Percentiles rank a stretch among this genome's conserved stretches.
These are phyloP conservation scores for Malurus melanocephalus DNA, from an alignment of 2,113 vertebrate species.

Conservation along the genomic window DNA sequence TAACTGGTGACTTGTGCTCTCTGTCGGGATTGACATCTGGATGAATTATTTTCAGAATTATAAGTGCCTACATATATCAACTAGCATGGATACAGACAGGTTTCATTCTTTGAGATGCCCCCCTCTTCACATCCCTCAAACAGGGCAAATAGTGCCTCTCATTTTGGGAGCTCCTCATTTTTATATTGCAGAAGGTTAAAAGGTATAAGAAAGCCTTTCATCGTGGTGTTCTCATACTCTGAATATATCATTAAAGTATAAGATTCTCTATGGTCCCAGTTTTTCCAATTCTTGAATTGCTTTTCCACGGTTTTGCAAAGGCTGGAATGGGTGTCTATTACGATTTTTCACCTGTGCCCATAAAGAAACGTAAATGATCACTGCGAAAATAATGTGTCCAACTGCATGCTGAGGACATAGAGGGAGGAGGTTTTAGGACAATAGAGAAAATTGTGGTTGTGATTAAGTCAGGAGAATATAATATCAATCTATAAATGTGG, in stretches of 20 bases:
- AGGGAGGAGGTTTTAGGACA: background rate
- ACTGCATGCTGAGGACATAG: background rate
- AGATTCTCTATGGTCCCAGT: background rate
- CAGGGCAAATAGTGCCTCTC: background rate
- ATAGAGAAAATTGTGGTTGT: background rate
- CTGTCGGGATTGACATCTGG: background rate
- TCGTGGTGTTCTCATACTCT: background rate
- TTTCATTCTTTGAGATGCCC: background rate
- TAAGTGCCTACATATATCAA: background rate
- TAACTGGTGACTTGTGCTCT: background rate
- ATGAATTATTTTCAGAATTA: background rate
- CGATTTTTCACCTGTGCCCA: background rate
- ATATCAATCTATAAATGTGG: background rate
- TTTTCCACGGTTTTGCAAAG: background rate
- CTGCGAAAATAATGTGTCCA: background rate
- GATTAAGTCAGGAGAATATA: background rate
- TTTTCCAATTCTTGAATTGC: background rate
- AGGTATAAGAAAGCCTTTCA: background rate
- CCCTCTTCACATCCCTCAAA: background rate
- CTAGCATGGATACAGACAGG: too few species aligned
- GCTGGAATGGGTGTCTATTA: background rate
- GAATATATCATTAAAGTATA: background rate
- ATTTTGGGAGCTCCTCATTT: background rate
- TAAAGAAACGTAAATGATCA: background rate
- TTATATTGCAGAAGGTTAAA: background rate